phyloP scores from a whole-genome alignment of 2,888 invertebrate genomes.

The Xanthorhoe spadicearia region DNA sequence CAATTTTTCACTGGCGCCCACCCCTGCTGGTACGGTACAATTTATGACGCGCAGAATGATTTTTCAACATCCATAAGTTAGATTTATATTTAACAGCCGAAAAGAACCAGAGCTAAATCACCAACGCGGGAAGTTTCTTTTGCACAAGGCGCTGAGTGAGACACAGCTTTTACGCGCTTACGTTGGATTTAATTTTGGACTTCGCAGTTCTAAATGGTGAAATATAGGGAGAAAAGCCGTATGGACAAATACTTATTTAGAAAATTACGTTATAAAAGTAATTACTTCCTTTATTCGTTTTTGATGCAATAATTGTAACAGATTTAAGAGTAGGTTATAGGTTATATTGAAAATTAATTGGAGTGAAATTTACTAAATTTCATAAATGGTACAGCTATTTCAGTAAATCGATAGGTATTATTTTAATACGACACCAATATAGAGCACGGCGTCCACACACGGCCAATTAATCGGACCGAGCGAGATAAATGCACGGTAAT shows the following conservation, averaged over 20 bases:
- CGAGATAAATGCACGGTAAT: constrained; percentile 76
- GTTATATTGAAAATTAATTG: neutral
- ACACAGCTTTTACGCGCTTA: constrained; percentile 45
- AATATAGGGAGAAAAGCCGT: constrained; percentile 7
- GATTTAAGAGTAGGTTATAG: neutral
- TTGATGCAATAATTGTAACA: too few species aligned
- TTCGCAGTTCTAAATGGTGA: constrained; percentile 26
- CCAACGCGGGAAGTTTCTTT: constrained; percentile 56
- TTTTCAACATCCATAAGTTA: constrained; percentile 79
- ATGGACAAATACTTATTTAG: too few species aligned
- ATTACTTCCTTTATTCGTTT: too few species aligned
- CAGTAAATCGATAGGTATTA: constrained; percentile 34
- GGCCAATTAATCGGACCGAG: constrained; percentile 72
- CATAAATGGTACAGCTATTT: neutral
- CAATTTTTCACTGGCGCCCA: constrained; percentile 78
- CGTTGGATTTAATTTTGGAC: constrained; percentile 31
- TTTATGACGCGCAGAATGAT: constrained; percentile 80
- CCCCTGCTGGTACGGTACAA: constrained; percentile 70
- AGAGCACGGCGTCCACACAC: constrained; percentile 54
- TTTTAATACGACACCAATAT: constrained; percentile 45
- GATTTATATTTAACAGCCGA: constrained; percentile 76
- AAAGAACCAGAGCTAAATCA: constrained; percentile 66
- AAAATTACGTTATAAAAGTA: too few species aligned
- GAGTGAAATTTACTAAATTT: neutral
- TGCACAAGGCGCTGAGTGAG: constrained; percentile 60